Evolutionary conservation across 1,140 invertebrate genomes (phyloP).

Genomic region (Xylocopa sonorina): DNA sequence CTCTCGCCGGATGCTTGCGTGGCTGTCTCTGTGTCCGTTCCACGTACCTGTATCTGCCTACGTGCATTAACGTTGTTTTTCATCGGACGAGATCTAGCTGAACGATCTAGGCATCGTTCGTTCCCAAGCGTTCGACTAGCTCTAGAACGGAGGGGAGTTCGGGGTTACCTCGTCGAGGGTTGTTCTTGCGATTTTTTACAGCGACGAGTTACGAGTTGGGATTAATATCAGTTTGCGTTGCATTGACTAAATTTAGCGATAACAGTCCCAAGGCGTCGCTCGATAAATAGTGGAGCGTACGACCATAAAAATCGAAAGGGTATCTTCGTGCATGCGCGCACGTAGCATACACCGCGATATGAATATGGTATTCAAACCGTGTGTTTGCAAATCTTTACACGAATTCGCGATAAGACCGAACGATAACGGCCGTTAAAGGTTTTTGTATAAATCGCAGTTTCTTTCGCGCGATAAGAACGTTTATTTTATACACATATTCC

Average conservation of each 20-base stretch:
- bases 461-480: background rate
- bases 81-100: constrained; percentile 1
- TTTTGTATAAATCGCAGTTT: background rate
- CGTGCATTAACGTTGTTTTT: constrained; percentile 48
- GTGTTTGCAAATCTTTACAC: constrained; percentile 27
- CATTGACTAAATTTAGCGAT: constrained; percentile 36
- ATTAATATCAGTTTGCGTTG: no score
- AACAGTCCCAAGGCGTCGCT: constrained; percentile 10
- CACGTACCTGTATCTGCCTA: constrained; percentile 61
- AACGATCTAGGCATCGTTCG: background rate
- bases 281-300: background rate
- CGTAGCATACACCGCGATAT: constrained; percentile 28
- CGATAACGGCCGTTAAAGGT: constrained; percentile 16
- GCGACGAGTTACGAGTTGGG: no score
- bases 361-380: constrained; percentile 22
- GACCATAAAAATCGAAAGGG: constrained; percentile 26
- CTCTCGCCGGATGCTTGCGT: constrained; percentile 33
- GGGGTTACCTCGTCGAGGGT: background rate
- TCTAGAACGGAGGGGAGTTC: background rate
- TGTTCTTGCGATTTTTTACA: no score
- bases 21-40: no score
- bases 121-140: background rate
- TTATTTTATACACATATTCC: background rate
- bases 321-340: background rate
- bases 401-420: constrained; percentile 30